Evolutionary conservation across 2,113 vertebrate species (phyloP).

Genomic region (human): GRCh38 chr12:45267501-45268000

Average conservation of each 20-base stretch:
- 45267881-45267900: not conserved
- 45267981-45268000: not conserved
- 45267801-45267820: slow-evolving; percentile 16
- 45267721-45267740: no score
- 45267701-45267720: no score
- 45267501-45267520: not conserved
- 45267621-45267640: no score
- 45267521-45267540: no score
- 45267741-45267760: no score
- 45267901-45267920: not conserved
- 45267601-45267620: no score
- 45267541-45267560: no score
- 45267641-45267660: fast-evolving
- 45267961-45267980: not conserved
- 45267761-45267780: no score
- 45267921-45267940: not conserved
- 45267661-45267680: no score
- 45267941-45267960: not conserved
- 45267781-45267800: not conserved
- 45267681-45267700: no score
- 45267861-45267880: not conserved
- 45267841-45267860: slow-evolving; percentile 28
- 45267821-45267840: not conserved
- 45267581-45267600: no score
- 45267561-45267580: no score